phyloP scores from a whole-genome alignment of 1,140 invertebrate genomes.

The Agrilus planipennis region DNA sequence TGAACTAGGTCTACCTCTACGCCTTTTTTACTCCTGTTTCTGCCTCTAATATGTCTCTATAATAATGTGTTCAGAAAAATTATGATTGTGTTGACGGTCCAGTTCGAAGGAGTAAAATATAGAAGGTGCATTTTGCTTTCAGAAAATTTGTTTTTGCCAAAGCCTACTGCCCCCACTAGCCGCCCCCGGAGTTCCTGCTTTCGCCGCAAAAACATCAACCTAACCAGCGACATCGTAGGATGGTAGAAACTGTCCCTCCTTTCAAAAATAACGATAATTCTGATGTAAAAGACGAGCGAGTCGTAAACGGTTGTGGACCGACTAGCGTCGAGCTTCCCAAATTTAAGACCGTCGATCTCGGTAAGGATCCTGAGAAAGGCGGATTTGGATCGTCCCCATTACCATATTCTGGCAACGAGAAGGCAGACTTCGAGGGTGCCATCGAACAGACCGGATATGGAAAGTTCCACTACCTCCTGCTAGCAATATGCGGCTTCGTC shows the following conservation, averaged over 20 bases:
- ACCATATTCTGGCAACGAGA: constrained; percentile 41
- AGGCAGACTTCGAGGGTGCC: constrained; percentile 71
- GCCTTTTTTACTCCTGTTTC: too few species aligned
- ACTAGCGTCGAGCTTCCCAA: constrained; percentile 50
- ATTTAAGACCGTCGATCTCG: constrained; percentile 17
- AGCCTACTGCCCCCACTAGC: constrained; percentile 3
- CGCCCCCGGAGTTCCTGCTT: constrained; percentile 1
- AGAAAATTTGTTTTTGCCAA: too few species aligned
- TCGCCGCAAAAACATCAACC: constrained; percentile 11
- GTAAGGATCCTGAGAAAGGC: constrained; percentile 22
- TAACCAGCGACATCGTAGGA: constrained; percentile 26
- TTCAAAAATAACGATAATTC: constrained; percentile 36
- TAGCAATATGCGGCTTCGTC: constrained; percentile 83
- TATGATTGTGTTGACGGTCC: too few species aligned
- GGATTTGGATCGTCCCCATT: constrained; percentile 4
- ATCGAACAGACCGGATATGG: constrained; percentile 81
- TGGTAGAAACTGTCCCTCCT: constrained; percentile 30
- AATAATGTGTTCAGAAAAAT: too few species aligned
- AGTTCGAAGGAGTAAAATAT: too few species aligned
- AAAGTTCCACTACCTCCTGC: constrained; percentile 78
- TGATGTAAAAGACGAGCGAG: constrained; percentile 65
- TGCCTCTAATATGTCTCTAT: too few species aligned
- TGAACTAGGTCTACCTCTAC: too few species aligned
- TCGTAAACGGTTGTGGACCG: constrained; percentile 62
- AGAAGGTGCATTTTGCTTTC: too few species aligned